These are phyloP conservation scores for Tauraco hartlaubi DNA, from an alignment of 2,797 vertebrate species.

Conservation along the genomic window DNA sequence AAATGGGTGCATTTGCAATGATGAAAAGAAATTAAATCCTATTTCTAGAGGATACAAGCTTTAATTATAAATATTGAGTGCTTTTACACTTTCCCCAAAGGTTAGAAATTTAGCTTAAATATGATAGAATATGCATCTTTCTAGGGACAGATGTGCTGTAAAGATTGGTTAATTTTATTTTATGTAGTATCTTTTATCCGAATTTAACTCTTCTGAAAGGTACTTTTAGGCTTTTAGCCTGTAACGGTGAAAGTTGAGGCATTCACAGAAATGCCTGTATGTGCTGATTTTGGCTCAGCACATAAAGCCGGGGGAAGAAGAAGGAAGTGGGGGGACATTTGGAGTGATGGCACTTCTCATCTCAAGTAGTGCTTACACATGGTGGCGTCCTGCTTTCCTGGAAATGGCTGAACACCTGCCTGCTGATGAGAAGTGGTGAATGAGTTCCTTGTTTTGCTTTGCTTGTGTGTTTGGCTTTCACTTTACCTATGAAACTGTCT, in stretches of 20 bases:
- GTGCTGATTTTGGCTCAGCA: no score
- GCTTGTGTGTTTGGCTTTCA: no score
- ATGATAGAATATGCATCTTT: not conserved
- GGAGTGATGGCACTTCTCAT: no score
- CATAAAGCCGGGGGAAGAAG: no score
- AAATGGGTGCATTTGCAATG: not conserved
- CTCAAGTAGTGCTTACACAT: no score
- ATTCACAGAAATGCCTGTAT: not conserved
- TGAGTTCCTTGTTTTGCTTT: no score
- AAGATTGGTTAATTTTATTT: not conserved
- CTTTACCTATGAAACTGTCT: no score
- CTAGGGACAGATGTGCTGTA: not conserved
- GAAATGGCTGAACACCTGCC: no score
- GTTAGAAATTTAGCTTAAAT: not conserved
- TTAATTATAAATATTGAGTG: not conserved
- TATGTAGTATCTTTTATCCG: not conserved
- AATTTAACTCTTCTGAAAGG: not conserved
- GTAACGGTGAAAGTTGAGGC: not conserved
- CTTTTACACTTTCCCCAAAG: not conserved
- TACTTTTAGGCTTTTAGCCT: not conserved
- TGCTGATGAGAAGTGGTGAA: no score
- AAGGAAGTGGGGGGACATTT: no score
- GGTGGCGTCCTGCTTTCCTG: no score
- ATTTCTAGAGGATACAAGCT: not conserved
- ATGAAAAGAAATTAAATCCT: not conserved